Evolutionary conservation across 2,113 vertebrate genomes (phyloP).

Genomic region (Willisornis vidua): DNA sequence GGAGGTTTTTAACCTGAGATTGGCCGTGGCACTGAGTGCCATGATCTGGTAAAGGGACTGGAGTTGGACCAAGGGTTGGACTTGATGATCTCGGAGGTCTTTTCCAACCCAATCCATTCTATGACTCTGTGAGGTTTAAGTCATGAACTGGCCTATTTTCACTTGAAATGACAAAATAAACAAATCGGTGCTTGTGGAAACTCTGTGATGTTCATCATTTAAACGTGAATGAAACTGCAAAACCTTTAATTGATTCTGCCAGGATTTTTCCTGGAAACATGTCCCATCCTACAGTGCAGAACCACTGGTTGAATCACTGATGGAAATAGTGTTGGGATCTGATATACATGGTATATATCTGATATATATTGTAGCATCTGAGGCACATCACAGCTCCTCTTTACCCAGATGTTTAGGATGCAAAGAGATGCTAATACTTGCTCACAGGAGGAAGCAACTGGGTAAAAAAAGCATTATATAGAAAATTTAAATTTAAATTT

Average conservation of each 20-base stretch:
- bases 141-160: neutral
- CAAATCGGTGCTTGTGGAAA: neutral
- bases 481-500: neutral
- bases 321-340: neutral
- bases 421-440: neutral
- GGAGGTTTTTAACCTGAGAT: too few relatives aligned
- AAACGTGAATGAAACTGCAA: neutral
- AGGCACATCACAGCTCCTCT: neutral
- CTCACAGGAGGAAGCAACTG: neutral
- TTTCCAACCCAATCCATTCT: too few relatives aligned
- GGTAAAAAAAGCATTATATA: neutral
- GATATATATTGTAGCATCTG: neutral
- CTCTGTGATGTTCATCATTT: neutral
- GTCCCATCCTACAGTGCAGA: fast-evolving
- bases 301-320: neutral
- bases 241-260: neutral
- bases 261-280: neutral
- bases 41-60: too few relatives aligned
- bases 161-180: neutral
- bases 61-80: too few relatives aligned
- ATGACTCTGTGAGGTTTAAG: neutral
- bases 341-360: too few relatives aligned
- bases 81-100: too few relatives aligned
- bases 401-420: neutral
- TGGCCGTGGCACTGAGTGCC: too few relatives aligned